These are phyloP conservation scores for Vanessa tameamea DNA, from an alignment of 1,140 invertebrate species.

Conservation along the genomic window DNA sequence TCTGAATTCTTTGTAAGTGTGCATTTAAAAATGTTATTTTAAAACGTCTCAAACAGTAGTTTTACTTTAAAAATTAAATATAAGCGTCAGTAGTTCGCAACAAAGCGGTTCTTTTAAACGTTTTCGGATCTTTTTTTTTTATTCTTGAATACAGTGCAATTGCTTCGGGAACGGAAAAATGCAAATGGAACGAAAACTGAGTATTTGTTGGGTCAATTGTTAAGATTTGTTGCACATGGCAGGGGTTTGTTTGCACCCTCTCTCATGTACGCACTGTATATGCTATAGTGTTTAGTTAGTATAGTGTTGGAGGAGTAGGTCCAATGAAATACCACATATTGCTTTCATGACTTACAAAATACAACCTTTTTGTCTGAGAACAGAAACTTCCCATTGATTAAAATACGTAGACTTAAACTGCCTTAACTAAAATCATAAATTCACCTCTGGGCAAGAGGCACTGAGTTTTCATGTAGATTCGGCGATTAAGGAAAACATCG, in stretches of 20 bases:
- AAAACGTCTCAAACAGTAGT: constrained; percentile 24
- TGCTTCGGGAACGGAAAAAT: constrained; percentile 19
- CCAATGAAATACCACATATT: too few species aligned
- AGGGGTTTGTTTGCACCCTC: constrained; percentile 36
- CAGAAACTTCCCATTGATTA: too few species aligned
- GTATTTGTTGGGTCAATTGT: constrained; percentile 41
- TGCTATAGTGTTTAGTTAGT: not conserved
- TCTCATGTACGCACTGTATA: constrained; percentile 26
- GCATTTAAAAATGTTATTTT: constrained; percentile 18
- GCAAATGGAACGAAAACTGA: constrained; percentile 2
- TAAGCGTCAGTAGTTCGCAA: constrained; percentile 23
- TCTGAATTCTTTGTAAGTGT: not conserved
- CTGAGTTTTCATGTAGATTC: too few species aligned
- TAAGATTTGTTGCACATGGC: constrained; percentile 35
- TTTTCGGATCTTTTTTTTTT: constrained; percentile 9
- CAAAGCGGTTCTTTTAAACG: constrained; percentile 26
- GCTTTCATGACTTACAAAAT: too few species aligned
- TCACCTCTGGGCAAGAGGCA: too few species aligned
- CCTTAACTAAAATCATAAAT: too few species aligned
- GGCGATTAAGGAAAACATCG: too few species aligned
- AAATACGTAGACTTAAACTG: too few species aligned
- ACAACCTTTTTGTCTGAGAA: too few species aligned
- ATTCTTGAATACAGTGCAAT: constrained; percentile 19
- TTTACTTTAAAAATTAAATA: constrained; percentile 22
- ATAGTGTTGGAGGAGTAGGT: too few species aligned